Evolutionary conservation across 2,888 invertebrate species (phyloP), one percentile per base, ranked within the genome.

Genomic region (Cylindroiulus punctatus): DNA sequence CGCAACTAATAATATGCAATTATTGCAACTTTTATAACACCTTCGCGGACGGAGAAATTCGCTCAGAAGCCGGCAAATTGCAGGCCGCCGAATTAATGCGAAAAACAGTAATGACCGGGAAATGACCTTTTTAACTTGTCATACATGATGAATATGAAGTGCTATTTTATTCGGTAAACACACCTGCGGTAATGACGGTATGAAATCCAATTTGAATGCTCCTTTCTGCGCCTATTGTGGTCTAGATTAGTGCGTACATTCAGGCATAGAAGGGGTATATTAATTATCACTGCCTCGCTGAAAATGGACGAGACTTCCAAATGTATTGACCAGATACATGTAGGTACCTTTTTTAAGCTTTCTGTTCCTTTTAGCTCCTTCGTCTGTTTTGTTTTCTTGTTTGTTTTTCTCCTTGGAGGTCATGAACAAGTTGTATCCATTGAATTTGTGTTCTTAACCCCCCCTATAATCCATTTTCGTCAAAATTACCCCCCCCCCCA

Each of bases 1-100:
- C 76, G 76, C 76, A 76, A 76, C 76, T 76, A 76, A 76, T 76
- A 76, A 76, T 76, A 76, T 76, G 76, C 76, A 76, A 76, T 76
- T 76, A 76, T 76, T 76, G 22, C 76, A 76, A 26, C 76, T 76
- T 76, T 76, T 76, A 26, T 76, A 76, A 30, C 76, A 30, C 76
- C 76, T 76, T 52, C 12, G 30, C 30, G 76, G 76, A 44, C 76
- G 76, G 76, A 76, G 30, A 76, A 76, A 76, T 76, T 76, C 76
- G 22, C 76, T 76, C 76, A 30, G 76, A 30, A 76, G 76, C 76
- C 76, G n/a, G 65, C 65, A n/a, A 57, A 57, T 57, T 57, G 52
- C 52, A 65, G 65, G 19, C 7, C 26, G 65, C 26, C 76, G 14
- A 76, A 76, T 76, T 76, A 76, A 76, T 14, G 76, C 26, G 30